Percentiles rank a stretch among this genome's conserved stretches.
Evolutionary conservation across 2,113 vertebrate species (phyloP).

Genomic region (Muntiacus reevesi): DNA sequence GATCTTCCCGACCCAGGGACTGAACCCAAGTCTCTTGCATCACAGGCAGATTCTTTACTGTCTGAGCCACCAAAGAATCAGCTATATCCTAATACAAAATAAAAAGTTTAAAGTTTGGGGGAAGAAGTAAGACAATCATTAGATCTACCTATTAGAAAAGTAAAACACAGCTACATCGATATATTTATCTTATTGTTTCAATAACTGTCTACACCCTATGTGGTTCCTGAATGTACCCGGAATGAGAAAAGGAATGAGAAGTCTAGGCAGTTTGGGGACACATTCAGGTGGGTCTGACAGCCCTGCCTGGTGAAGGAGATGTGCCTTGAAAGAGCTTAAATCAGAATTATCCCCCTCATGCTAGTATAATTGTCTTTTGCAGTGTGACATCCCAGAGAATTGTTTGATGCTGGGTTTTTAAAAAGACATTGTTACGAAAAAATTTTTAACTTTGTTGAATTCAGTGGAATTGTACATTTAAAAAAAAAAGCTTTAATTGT

Average conservation of each 20-base stretch:
- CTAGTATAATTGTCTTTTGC: background rate
- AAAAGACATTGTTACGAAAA: background rate
- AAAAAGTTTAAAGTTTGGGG: background rate
- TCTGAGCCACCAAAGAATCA: background rate
- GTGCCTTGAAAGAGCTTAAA: background rate
- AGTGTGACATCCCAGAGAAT: background rate
- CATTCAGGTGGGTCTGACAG: background rate
- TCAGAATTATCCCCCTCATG: background rate
- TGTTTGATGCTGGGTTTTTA: background rate
- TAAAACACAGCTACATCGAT: background rate
- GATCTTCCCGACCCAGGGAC: background rate
- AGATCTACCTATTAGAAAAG: background rate
- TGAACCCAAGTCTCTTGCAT: background rate
- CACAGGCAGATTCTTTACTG: background rate
- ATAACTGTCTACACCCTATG: background rate
- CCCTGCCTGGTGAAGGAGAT: background rate
- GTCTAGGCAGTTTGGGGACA: background rate
- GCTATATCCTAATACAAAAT: background rate
- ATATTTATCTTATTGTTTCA: background rate
- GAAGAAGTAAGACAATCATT: background rate
- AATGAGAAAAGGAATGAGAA: background rate
- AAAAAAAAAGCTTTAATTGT: background rate
- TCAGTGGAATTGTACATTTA: background rate
- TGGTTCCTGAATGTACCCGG: background rate
- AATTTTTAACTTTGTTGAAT: background rate